These are phyloP conservation scores for Aleiodes leptofemur DNA, from an alignment of 2,888 invertebrate genomes.

Conservation along the genomic window DNA sequence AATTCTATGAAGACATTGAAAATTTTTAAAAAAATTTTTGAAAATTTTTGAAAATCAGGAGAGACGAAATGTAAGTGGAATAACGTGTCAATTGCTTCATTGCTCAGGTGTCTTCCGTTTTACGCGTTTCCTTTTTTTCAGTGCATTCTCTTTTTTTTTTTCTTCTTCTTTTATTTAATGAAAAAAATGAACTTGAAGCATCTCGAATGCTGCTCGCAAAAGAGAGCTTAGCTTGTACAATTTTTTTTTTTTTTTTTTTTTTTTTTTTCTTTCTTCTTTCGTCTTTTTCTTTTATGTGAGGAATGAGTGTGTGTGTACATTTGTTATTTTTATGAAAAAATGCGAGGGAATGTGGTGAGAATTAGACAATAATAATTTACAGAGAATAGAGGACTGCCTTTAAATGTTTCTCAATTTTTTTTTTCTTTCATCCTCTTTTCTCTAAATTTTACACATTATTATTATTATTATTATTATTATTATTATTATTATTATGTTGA, in stretches of 20 bases:
- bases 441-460: background rate
- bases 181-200: no score
- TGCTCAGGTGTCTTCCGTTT: conserved; percentile 5
- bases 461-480: background rate
- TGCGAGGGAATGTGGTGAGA: background rate
- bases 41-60: background rate
- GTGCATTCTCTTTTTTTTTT: background rate
- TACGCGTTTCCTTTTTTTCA: no score
- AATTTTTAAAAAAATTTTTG: background rate
- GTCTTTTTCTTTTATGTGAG: conserved; percentile 10
- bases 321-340: background rate
- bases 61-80: background rate
- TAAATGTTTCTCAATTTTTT: background rate
- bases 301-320: background rate
- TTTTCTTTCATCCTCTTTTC: background rate
- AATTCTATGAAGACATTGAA: conserved; percentile 4
- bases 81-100: conserved; percentile 12
- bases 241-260: conserved; percentile 2
- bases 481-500: background rate
- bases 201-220: no score
- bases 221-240: conserved; percentile 13
- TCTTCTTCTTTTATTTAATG: background rate
- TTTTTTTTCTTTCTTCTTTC: background rate
- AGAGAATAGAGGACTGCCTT: background rate
- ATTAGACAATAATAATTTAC: conserved; percentile 20